phyloP scores from a whole-genome alignment of 2,888 invertebrate genomes.

The Heliconius charithonia region DNA sequence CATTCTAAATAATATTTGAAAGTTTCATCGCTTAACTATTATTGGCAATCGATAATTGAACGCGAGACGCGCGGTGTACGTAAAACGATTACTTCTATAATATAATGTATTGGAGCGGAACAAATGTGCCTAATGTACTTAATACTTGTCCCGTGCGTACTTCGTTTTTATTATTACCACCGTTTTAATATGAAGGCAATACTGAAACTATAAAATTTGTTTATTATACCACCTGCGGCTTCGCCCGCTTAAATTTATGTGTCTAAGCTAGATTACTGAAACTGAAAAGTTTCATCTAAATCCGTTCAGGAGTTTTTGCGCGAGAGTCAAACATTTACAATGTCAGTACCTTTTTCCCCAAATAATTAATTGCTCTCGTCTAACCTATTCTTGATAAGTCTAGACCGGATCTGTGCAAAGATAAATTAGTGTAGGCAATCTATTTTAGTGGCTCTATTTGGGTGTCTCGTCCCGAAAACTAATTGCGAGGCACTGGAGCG shows the following conservation, averaged over 20 bases:
- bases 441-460: constrained; percentile 20
- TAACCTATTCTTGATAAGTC: constrained; percentile 28
- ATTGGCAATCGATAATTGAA: constrained; percentile 12
- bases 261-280: background rate
- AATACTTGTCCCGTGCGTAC: background rate
- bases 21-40: background rate
- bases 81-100: constrained; percentile 1
- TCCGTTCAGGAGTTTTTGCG: background rate
- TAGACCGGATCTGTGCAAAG: constrained; percentile 30
- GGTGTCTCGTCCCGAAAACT: constrained; percentile 26
- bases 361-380: background rate
- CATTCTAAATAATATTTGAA: background rate
- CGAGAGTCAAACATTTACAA: background rate
- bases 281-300: background rate
- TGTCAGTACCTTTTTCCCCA: background rate
- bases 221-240: background rate
- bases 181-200: background rate
- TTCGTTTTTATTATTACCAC: background rate
- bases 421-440: constrained; percentile 31
- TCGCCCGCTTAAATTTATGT: background rate
- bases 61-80: constrained; percentile 3
- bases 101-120: constrained; percentile 7
- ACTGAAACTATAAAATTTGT: background rate
- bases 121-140: background rate
- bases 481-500: constrained; percentile 16